Evolutionary conservation across 2,113 vertebrate genomes (phyloP).

Genomic region (Excalfactoria chinensis): DNA sequence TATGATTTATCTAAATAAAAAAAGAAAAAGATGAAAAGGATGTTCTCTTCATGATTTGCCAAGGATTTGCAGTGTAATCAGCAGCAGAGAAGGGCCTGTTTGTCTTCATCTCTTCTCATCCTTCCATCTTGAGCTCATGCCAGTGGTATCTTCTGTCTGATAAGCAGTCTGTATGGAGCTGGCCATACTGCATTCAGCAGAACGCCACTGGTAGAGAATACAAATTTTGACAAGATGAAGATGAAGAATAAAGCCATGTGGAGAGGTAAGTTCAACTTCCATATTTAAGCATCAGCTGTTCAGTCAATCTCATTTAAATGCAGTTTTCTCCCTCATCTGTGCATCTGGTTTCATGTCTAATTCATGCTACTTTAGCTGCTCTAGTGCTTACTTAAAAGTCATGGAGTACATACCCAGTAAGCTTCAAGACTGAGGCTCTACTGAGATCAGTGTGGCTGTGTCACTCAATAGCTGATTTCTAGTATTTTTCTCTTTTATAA

Average conservation of each 20-base stretch:
- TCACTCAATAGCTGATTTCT: rapidly evolving
- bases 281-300: neutral
- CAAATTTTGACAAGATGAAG: neutral
- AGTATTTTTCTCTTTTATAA: neutral
- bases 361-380: neutral
- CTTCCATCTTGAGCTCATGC: rapidly evolving
- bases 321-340: neutral
- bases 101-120: neutral
- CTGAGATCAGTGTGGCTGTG: rapidly evolving
- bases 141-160: neutral
- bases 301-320: neutral
- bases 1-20: neutral
- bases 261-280: neutral
- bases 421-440: rapidly evolving
- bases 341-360: neutral
- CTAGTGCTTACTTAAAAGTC: neutral
- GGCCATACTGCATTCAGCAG: neutral
- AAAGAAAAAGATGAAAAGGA: neutral
- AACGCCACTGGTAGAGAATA: neutral
- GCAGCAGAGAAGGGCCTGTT: rapidly evolving
- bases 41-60: rapidly evolving
- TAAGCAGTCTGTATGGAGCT: neutral
- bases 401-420: neutral
- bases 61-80: rapidly evolving
- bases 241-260: neutral